Evolutionary conservation across 35 echinoderm and acorn worm species (phyloP).

Genomic region (Holothuria glaberrima): DNA sequence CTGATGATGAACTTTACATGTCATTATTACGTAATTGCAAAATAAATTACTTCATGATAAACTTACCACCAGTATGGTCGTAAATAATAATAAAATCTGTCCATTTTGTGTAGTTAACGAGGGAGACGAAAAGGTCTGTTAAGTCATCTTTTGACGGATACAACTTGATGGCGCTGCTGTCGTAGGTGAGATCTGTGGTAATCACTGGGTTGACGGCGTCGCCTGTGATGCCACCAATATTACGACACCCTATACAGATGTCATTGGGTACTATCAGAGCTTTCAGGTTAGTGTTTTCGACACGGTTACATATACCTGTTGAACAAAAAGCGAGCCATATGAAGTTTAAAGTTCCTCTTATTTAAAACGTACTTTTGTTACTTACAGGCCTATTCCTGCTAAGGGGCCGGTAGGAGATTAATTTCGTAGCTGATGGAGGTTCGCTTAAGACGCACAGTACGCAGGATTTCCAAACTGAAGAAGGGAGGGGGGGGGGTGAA

Average conservation of each 20-base stretch:
- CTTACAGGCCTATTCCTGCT: too few relatives aligned
- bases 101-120: conserved; percentile 94
- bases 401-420: too few relatives aligned
- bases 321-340: background rate
- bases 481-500: too few relatives aligned
- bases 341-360: too few relatives aligned
- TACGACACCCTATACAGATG: conserved; percentile 67
- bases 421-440: too few relatives aligned
- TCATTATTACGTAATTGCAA: too few relatives aligned
- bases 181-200: conserved; percentile 58
- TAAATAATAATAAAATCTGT: conserved; percentile 84
- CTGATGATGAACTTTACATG: too few relatives aligned
- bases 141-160: conserved; percentile 68
- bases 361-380: too few relatives aligned
- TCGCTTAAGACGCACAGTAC: too few relatives aligned
- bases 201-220: conserved; percentile 77
- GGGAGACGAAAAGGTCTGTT: conserved; percentile 49
- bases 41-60: background rate
- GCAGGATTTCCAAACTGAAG: too few relatives aligned
- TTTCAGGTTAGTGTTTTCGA: conserved; percentile 56
- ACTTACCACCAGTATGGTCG: conserved; percentile 75
- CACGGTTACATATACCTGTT: conserved; percentile 72
- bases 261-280: conserved; percentile 79
- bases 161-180: conserved; percentile 65
- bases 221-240: conserved; percentile 75